Evolutionary conservation across 2,888 invertebrate species (phyloP).

Genomic region (Thera britannica): DNA sequence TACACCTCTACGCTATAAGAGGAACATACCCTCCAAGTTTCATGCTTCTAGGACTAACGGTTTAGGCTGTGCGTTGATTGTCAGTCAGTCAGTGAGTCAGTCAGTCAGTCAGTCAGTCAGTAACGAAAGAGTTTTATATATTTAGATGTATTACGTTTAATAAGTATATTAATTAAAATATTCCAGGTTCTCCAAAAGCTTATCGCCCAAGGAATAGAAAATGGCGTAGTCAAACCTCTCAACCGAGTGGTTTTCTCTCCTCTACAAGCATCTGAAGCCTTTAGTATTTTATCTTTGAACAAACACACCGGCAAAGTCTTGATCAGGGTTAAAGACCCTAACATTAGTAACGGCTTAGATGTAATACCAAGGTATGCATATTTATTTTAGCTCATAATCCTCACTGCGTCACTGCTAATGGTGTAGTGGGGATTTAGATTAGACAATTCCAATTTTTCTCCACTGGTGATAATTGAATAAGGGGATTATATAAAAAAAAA

Average conservation of each 20-base stretch:
- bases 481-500: background rate
- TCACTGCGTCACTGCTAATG: background rate
- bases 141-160: no score
- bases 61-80: no score
- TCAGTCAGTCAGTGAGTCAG: no score
- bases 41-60: no score
- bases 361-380: constrained; percentile 47
- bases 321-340: constrained; percentile 46
- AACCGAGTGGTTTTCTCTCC: constrained; percentile 85
- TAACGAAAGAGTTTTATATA: no score
- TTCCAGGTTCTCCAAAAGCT: constrained; percentile 73
- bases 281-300: constrained; percentile 84
- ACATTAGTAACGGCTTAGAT: constrained; percentile 36
- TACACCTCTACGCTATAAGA: no score
- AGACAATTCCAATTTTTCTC: background rate
- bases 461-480: background rate
- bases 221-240: constrained; percentile 88
- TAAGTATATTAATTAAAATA: background rate
- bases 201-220: constrained; percentile 85
- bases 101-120: no score
- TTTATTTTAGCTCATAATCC: background rate
- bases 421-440: background rate
- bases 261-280: constrained; percentile 87
- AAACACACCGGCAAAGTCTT: constrained; percentile 82
- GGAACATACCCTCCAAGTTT: no score